Evolutionary conservation across 2,113 vertebrate species (phyloP), one percentile per base, ranked within the genome.

Genomic region (Pholis gunnellus): DNA sequence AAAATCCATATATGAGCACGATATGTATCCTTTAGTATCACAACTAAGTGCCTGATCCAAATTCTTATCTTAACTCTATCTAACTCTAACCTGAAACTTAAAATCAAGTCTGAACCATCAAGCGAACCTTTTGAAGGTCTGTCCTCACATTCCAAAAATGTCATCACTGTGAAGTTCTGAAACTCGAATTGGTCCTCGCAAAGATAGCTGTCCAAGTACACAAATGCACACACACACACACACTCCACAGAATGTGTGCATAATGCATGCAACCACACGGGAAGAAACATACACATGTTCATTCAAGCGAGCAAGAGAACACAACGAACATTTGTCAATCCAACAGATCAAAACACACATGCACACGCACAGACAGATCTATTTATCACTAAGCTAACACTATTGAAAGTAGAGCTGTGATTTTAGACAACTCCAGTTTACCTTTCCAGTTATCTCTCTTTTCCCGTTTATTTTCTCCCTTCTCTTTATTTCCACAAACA

Each of bases 361-460:
- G 25, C 25, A 65, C 25, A 64, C 25, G 34, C 3, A 44, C 40
- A 17, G 44, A 46, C 14, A 46, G 44, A 44, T 57, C 1, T 25
- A 66, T 18, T 42, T 25, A 42, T 54, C 60, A 25, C 46, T 25
- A 31, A 64, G 38, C 11, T 25, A 18, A 50, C 14, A 66, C 31
- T 66, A 71, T 42, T 27, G 0, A 36, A 40, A 27, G 36, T 6
- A 56, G 46, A 34, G 46, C 27, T 48, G 9, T 36, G 36, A 31
- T 59, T 72, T 85, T 34, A 65, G 48, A 46, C 34, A 63, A 76
- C 36, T 60, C 46, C 18, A 34, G 42, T 60, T 82, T 50, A 65
- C 48, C 31, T 17, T 60, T 29, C 50, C 9, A 60, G 27, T 69
- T 67, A 65, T 31, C 57, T 69, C 25, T 76, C 20, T 29, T 15